Percentiles rank a stretch among this genome's conserved stretches.
Evolutionary conservation across 2,888 invertebrate species (phyloP).

Genomic region (Dione juno): DNA sequence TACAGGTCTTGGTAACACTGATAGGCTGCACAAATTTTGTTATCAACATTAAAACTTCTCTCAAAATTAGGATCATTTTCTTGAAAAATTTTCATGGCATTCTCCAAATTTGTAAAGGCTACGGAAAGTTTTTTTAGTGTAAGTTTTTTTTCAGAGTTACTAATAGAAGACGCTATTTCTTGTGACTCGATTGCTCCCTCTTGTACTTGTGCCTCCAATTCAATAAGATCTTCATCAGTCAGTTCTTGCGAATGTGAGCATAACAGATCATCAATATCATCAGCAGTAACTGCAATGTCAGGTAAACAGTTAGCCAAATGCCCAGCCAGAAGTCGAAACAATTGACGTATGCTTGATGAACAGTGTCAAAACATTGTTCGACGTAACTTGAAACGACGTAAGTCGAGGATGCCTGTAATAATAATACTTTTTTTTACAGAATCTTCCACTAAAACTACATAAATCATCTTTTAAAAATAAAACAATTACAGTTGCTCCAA

Average conservation of each 20-base stretch:
- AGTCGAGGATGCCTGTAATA: too few species aligned
- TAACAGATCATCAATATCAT: constrained; percentile 41
- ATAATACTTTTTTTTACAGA: too few species aligned
- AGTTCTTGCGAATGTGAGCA: constrained; percentile 38
- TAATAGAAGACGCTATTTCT: constrained; percentile 43
- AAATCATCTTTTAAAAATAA: constrained; percentile 12
- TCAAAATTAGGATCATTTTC: constrained; percentile 43
- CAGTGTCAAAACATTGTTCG: too few species aligned
- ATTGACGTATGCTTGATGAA: too few species aligned
- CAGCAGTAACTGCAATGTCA: constrained; percentile 34
- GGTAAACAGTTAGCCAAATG: constrained; percentile 25
- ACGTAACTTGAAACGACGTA: too few species aligned
- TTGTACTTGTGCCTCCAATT: too few species aligned
- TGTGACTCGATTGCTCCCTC: constrained; percentile 38
- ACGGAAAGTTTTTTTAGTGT: constrained; percentile 42
- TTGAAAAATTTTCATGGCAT: constrained; percentile 42
- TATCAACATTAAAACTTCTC: too few species aligned
- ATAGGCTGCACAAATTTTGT: too few species aligned
- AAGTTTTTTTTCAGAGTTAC: constrained; percentile 44
- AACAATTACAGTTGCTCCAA: neutral
- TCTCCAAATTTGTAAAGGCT: constrained; percentile 45
- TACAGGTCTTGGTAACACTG: too few species aligned
- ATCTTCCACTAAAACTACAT: constrained; percentile 9
- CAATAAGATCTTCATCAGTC: constrained; percentile 38
- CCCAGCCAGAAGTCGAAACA: too few species aligned